Base-by-base conservation (phyloP, 2,888 invertebrate species). In the Dyspetes luteomarginatus region DNA sequence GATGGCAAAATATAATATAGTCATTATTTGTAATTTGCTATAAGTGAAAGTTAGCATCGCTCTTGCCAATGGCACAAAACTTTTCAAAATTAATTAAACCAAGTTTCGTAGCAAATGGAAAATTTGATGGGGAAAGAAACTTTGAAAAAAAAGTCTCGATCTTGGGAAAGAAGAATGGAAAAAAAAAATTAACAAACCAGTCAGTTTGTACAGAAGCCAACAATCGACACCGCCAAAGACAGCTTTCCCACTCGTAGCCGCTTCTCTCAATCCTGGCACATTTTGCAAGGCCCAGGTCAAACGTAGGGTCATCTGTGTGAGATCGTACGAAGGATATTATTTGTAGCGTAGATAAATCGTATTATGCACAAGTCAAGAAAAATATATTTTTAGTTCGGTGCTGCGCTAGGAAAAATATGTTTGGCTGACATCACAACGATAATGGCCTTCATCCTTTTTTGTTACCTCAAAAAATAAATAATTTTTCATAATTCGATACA, bases 181-280 rank as follows among this genome's bases (percentile, higher is more conserved):
- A 26, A 50, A 30, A 48, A 3, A 48, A 65, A 19, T 28, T n/a
- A 2, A 30, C 26, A 88, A 92, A 82, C 92, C 93, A 1, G 95
- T 96, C 67, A 98, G 93, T 93, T 96, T 97, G 93, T 97, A 96
- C 69, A 98, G 90, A 62, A 99, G 93, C 98, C 98, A 99, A 0
- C 98, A 97, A 90, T 99, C 99, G 69, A 99, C 93, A 0, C 98
- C 97, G 4, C 98, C 97, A 92, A 97, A 97, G 91, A 96, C 94
- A 0, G 96, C 96, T 83, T 95, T 94, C 45, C 95, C 94, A 62
- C 93, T 92, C 81, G 92, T 91, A 3, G 95, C 92, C 0, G 96
- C 96, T 83, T 94, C 92, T 88, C 94, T 94, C 80, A 98, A 93
- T 58, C 94, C 94, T 9, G 94, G 93, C 78, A 96, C 94, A 87